Percentiles rank a stretch among this genome's conserved stretches.
These are phyloP conservation scores for Rhinichthys klamathensis DNA, from an alignment of 2,113 vertebrate genomes.

Conservation along the genomic window DNA sequence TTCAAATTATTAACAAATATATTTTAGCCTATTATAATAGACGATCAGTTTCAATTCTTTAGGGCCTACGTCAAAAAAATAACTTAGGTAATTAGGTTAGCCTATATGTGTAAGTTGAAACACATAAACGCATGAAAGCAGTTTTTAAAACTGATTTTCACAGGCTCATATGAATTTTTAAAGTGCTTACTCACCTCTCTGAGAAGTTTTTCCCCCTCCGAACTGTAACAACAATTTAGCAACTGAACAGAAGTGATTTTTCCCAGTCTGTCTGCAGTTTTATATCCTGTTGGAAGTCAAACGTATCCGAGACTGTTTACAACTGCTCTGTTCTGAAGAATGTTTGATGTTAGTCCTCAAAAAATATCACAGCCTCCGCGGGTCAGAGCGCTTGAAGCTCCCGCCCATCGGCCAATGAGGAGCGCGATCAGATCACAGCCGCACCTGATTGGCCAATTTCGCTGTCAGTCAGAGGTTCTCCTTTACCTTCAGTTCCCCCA, in stretches of 20 bases:
- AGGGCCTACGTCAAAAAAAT: neutral
- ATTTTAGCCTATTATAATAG: neutral
- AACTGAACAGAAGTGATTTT: neutral
- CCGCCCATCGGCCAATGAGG: constrained; percentile 77
- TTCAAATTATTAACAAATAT: neutral
- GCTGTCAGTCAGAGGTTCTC: constrained; percentile 82
- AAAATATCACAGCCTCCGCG: constrained; percentile 42
- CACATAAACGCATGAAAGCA: neutral
- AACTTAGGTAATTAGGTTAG: too few relatives aligned
- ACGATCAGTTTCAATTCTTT: neutral
- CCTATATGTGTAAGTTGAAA: neutral
- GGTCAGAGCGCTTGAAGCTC: neutral
- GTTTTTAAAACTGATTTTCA: neutral
- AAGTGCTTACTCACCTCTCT: constrained; percentile 20
- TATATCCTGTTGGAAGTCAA: constrained; percentile 34
- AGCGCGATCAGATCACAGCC: constrained; percentile 76
- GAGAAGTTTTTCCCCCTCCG: neutral
- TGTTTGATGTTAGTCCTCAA: constrained; percentile 11
- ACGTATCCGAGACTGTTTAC: constrained; percentile 42
- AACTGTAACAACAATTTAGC: neutral
- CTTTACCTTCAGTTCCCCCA: neutral
- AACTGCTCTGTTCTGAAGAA: constrained; percentile 16
- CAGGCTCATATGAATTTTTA: neutral
- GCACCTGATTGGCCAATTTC: constrained; percentile 75
- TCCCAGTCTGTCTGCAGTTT: constrained; percentile 2